Evolutionary conservation across 2,888 invertebrate genomes (phyloP).

Genomic region (Tachina grossa): DNA sequence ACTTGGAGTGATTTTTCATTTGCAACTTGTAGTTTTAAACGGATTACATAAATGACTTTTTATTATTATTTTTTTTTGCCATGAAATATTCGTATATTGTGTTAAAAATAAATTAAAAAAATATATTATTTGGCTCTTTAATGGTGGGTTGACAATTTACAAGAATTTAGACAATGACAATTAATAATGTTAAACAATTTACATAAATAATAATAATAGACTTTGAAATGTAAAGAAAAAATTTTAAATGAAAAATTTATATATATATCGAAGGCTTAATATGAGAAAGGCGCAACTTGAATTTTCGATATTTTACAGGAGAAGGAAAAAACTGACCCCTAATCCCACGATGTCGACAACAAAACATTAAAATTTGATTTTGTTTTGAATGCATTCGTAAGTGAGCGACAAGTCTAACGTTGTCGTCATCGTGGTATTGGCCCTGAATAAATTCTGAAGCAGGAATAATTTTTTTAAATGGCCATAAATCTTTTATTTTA

Average conservation of each 20-base stretch:
- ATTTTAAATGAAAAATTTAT: neutral
- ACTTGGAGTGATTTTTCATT: neutral
- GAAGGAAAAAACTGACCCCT: too few species aligned
- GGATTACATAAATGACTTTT: conserved; percentile 45
- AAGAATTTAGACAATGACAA: conserved; percentile 26
- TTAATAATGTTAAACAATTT: conserved; percentile 38
- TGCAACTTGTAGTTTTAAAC: conserved; percentile 42
- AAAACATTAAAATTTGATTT: too few species aligned
- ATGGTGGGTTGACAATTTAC: conserved; percentile 33
- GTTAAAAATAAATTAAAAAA: neutral
- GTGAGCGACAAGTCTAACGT: too few species aligned
- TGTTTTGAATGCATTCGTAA: too few species aligned
- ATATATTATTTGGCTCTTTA: conserved; percentile 14
- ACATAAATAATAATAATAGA: neutral
- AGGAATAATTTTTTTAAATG: too few species aligned
- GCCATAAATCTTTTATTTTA: too few species aligned
- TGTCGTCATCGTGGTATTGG: too few species aligned
- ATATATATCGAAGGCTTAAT: neutral
- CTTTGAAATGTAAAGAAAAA: conserved; percentile 7
- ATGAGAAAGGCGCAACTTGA: too few species aligned
- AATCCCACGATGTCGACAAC: too few species aligned
- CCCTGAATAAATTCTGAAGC: too few species aligned
- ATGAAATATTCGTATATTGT: neutral
- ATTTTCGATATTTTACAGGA: too few species aligned
- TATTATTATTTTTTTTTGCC: neutral